Evolutionary conservation across 1,140 invertebrate genomes (phyloP), one percentile per base, ranked within the genome.

Genomic region (Hetaerina americana): DNA sequence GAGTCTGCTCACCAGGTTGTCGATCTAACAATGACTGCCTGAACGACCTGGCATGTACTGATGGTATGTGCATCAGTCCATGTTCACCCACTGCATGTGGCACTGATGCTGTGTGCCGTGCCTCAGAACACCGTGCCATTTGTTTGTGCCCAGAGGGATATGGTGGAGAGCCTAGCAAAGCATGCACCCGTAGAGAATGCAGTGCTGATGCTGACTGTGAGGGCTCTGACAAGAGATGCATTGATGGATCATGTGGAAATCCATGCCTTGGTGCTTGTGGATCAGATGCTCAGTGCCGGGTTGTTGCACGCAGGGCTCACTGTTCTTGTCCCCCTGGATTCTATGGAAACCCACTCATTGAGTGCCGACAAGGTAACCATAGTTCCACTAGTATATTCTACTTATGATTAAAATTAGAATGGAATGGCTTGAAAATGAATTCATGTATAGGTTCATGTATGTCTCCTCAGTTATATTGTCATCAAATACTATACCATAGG

Each of bases 281-380:
- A 10, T 80, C 86, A 15, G 95, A 95, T 80, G 92, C 93, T 0
- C 90, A 94, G 75, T 96, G 94, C 77, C 85, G 88, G n/a, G 89
- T 93, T 0, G 83, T 90, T 2, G 86, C 90, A 71, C 85, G 90
- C 75, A 82, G 85, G 74, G 87, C 92, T 0, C 87, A 92, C 75
- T 96, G 94, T 80, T 88, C 89, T 0, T 96, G 94, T 79, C 91
- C 93, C 18, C 89, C 90, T 12, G 91, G 91, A 72, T 93, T 91
- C 78, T 86, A 89, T 75, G 94, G 93, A 71, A 94, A 95, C 82
- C 90, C 93, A 0, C 82, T 85, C 71, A 81, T 89, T 8, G 91
- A 92, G 79, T 96, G 93, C 77, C 89, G 88, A 76, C 83, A 82
- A 78, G 85, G 84, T 83, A 79, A 75, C 69, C 74, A 66, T 26